phyloP scores from a whole-genome alignment of 2,113 vertebrate genomes.

The Gnathonemus longibarbis region DNA sequence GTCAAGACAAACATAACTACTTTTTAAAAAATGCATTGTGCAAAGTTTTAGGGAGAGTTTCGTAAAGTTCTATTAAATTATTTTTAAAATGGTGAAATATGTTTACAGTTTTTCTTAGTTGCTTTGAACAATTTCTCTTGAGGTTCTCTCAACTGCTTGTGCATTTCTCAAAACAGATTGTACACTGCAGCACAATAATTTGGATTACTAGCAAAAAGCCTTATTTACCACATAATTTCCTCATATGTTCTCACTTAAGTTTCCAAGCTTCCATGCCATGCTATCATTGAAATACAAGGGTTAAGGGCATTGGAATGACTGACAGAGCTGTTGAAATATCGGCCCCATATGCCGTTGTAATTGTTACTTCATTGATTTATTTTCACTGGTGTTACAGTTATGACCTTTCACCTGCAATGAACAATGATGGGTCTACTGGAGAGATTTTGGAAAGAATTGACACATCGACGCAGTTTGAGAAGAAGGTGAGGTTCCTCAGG shows the following conservation, averaged over 20 bases:
- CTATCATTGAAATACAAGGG: not conserved
- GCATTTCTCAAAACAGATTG: too few species aligned
- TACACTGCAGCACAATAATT: too few species aligned
- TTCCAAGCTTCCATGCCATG: not conserved
- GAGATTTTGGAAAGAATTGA: too few species aligned
- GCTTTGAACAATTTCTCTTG: not conserved
- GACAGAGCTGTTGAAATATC: not conserved
- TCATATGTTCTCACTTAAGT: not conserved
- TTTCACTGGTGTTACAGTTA: not conserved
- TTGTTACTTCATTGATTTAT: not conserved
- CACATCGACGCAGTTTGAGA: slow-evolving; percentile 40
- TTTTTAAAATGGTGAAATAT: not conserved
- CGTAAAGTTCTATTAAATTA: not conserved
- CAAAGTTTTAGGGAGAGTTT: not conserved
- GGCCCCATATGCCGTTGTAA: not conserved
- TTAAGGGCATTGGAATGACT: not conserved
- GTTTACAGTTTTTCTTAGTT: not conserved
- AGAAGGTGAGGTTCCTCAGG: slow-evolving; percentile 84
- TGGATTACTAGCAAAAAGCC: not conserved
- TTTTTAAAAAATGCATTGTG: not conserved
- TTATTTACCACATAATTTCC: not conserved
- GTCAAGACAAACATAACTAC: not conserved
- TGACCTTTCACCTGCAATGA: too few species aligned
- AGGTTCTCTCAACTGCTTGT: too few species aligned
- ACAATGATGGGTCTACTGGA: too few species aligned